Evolutionary conservation across 2,113 vertebrate genomes (phyloP), one percentile per base, ranked within the genome.

Genomic region (Chionomys nivalis): DNA sequence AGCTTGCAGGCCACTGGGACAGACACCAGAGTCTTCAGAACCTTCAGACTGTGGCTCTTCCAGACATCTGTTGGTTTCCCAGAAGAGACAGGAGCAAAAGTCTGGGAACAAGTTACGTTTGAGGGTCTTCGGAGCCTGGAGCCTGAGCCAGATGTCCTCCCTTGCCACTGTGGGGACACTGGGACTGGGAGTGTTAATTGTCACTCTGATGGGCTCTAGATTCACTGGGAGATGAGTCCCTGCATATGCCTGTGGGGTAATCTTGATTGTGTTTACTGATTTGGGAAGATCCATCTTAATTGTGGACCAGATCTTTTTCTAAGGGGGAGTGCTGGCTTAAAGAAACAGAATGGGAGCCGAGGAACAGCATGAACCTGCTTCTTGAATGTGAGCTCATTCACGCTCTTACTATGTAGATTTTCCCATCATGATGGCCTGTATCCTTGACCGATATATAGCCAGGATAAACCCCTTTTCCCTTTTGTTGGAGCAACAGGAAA

Each of bases 121-220:
- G 90, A 24, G 33, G 63, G 58, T 4, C 0, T 7, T 14, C 47
- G 7, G 28, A 72, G 63, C 39, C 28, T 61, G 61, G 13, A 13
- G 2, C 12, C 70, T 6, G 23, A 0, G 12, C 33, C 0, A 31
- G 11, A 28, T 26, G 1, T 24, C 17, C 36, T 16, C 3, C 16
- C 36, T 44, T 9, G 58, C 19, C 58, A 58, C 58, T 21, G 58
- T 58, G 58, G 28, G 12, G 12, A 31, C 65, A 63, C 8, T 42
- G 33, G 26, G 58, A 65, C 39, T 13, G 81, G 42, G 16, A 31
- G 16, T 85, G 83, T 7, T 33, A 10, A 66, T 21, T 12, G 39
- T 47, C 82, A 65, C 0, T 44, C 17, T 66, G 82, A 21, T 66
- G 28, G 61, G 26, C 19, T 63, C 82, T 28, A 19, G n/a, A 21